A percentile compares a stretch with the other conserved stretches of the same genome.
Conservation (phyloP, 2,113 vertebrate species). For the Xiphophorus maculatus region DNA sequence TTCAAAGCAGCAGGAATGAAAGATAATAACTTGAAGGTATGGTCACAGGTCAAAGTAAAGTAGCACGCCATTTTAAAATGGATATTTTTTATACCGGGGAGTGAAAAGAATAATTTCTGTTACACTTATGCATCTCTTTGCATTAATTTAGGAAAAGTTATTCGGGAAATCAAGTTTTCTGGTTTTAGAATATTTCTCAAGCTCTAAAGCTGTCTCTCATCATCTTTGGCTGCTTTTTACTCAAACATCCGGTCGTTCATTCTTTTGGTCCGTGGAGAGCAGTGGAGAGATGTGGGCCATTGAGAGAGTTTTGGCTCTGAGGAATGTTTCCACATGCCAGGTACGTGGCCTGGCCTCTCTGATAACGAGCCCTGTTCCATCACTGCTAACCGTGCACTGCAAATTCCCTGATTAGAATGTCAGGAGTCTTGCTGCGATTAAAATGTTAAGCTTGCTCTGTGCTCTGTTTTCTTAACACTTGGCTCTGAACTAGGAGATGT, state of each 20-base stretch:
- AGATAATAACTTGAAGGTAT: slow-evolving; percentile 25
- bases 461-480: slow-evolving; percentile 45
- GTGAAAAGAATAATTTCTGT: slow-evolving; percentile 9
- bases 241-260: slow-evolving; percentile 48
- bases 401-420: slow-evolving; percentile 75
- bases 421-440: slow-evolving; percentile 55
- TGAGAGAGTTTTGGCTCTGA: slow-evolving; percentile 51
- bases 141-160: slow-evolving; percentile 7
- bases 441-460: slow-evolving; percentile 39
- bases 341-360: slow-evolving; percentile 69
- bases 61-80: slow-evolving; percentile 8
- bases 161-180: slow-evolving; percentile 12
- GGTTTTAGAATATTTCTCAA: slow-evolving; percentile 5
- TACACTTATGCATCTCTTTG: slow-evolving; percentile 17
- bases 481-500: slow-evolving; percentile 40
- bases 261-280: slow-evolving; percentile 53
- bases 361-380: slow-evolving; percentile 72
- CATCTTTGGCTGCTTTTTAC: slow-evolving; percentile 58
- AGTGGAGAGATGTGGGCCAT: slow-evolving; percentile 57
- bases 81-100: slow-evolving; percentile 9
- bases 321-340: slow-evolving; percentile 67
- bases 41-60: slow-evolving; percentile 32
- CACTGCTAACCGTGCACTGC: slow-evolving; percentile 69
- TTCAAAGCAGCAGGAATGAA: slow-evolving; percentile 25
- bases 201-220: slow-evolving; percentile 30